Evolutionary conservation across 2,888 invertebrate genomes (phyloP).

Genomic region (Tryphoninae sp.): DNA sequence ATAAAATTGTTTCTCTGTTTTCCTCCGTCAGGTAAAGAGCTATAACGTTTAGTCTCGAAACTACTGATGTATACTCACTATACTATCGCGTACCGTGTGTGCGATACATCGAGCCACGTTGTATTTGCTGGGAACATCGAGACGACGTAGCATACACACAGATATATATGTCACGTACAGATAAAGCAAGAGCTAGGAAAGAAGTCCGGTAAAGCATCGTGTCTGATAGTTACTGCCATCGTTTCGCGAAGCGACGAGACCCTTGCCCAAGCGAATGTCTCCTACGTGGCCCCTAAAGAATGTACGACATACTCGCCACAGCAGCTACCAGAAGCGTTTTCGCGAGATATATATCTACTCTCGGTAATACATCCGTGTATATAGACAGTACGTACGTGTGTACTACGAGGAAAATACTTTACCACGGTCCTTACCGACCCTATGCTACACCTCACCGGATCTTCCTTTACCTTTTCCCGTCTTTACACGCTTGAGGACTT

Average conservation of each 20-base stretch:
- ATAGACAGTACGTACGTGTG: constrained; percentile 1
- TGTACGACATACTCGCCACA: constrained; percentile 59
- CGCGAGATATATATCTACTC: constrained; percentile 26
- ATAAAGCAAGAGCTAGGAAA: constrained; percentile 6
- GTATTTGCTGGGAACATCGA: background rate
- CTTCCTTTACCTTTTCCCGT: constrained; percentile 28
- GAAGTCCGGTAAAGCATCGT: constrained; percentile 55
- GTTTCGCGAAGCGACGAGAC: constrained; percentile 60
- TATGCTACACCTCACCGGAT: constrained; percentile 41
- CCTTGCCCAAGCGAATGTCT: constrained; percentile 60
- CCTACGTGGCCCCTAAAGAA: constrained; percentile 62
- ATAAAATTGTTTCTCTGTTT: background rate
- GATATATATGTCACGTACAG: background rate
- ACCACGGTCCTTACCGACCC: constrained; percentile 49
- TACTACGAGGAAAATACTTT: constrained; percentile 58
- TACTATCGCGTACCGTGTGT: background rate
- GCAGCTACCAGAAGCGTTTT: constrained; percentile 49
- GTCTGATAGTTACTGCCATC: constrained; percentile 61
- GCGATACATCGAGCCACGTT: constrained; percentile 2
- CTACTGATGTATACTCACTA: background rate
- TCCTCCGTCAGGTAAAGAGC: background rate
- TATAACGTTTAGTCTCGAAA: background rate
- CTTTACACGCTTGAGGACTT: constrained; percentile 25
- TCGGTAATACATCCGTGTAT: constrained; percentile 13
- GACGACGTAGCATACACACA: background rate